These are phyloP conservation scores for Amphilophus citrinellus DNA, from an alignment of 2,113 vertebrate species.

Conservation along the genomic window DNA sequence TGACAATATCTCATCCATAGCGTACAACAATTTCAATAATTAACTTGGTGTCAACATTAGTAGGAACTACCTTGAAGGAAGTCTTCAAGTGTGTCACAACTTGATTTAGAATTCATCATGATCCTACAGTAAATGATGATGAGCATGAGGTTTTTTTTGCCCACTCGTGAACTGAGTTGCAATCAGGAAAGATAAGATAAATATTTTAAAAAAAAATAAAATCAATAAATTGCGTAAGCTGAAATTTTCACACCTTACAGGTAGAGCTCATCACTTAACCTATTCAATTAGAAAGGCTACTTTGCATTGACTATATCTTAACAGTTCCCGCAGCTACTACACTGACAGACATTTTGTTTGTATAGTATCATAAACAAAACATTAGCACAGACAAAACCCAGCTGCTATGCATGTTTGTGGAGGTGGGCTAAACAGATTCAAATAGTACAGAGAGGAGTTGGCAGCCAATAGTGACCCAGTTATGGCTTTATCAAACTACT, in stretches of 20 bases:
- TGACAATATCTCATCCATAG: too few species aligned
- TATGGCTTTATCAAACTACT: background rate
- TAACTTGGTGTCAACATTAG: background rate
- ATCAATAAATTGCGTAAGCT: too few species aligned
- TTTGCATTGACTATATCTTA: background rate
- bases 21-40: background rate
- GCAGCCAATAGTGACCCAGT: background rate
- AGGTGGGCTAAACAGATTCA: background rate
- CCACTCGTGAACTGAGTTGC: too few species aligned
- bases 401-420: conserved; percentile 58
- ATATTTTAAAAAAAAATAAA: too few species aligned
- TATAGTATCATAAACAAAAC: conserved; percentile 20
- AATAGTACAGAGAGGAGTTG: background rate
- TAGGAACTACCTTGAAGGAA: background rate
- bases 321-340: background rate
- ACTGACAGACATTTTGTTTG: background rate
- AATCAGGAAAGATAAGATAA: background rate
- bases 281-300: background rate
- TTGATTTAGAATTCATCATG: background rate
- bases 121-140: background rate
- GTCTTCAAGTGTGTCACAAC: background rate
- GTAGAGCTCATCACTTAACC: background rate
- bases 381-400: conserved; percentile 11
- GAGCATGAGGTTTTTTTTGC: too few species aligned
- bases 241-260: background rate